phyloP scores from a whole-genome alignment of 2,113 vertebrate genomes.

The Apeltes quadracus region DNA sequence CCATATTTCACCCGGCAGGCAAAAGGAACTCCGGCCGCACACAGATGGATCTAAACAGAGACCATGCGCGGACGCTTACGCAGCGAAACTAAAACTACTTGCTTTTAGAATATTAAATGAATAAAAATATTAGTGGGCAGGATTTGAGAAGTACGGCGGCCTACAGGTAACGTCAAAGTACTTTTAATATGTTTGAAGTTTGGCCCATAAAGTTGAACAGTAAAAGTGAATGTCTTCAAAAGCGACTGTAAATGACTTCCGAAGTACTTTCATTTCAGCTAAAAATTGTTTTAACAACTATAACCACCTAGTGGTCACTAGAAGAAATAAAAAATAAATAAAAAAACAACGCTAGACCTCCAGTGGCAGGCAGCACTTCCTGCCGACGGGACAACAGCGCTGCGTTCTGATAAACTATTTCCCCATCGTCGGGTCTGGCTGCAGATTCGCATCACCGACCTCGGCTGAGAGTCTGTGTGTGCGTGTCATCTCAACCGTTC shows the following conservation, averaged over 20 bases:
- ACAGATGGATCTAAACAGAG: background rate
- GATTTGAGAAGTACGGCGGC: background rate
- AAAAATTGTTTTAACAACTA: background rate
- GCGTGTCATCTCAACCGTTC: constrained; percentile 39
- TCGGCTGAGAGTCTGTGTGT: constrained; percentile 39
- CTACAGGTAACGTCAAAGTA: background rate
- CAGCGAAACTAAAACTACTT: background rate
- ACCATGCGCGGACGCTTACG: background rate
- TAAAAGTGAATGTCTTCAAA: too few relatives aligned
- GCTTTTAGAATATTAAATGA: background rate
- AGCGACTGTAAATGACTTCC: background rate
- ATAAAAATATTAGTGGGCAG: background rate
- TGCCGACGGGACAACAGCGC: background rate
- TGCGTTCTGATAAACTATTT: too few relatives aligned
- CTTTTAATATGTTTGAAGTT: background rate
- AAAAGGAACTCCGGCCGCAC: background rate
- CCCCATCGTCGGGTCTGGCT: too few relatives aligned
- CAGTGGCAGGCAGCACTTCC: background rate
- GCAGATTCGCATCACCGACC: constrained; percentile 28
- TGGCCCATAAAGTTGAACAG: background rate
- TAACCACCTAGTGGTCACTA: background rate
- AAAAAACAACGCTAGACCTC: background rate
- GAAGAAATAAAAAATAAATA: too few relatives aligned
- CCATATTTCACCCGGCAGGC: constrained; percentile 1
- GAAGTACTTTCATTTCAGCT: background rate